phyloP scores from a whole-genome alignment of 1,140 invertebrate species.

The Drosophila chauvacae region DNA sequence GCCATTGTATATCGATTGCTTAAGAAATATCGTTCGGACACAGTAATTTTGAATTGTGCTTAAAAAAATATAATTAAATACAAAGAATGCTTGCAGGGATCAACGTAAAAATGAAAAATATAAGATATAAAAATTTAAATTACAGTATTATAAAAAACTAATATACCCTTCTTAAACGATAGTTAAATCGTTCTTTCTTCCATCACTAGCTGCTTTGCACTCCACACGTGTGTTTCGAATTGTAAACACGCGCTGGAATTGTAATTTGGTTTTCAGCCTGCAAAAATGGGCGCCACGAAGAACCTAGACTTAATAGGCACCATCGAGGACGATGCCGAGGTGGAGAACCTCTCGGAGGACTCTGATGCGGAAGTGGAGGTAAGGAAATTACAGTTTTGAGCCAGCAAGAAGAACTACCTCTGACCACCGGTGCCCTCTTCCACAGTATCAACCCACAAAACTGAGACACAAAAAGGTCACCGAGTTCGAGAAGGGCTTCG shows the following conservation, averaged over 20 bases:
- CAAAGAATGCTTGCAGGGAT: not conserved
- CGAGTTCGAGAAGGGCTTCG: constrained; percentile 90
- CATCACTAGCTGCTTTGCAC: constrained; percentile 16
- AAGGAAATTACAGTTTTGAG: constrained; percentile 58
- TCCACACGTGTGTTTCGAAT: constrained; percentile 65
- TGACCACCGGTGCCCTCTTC: not conserved
- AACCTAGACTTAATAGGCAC: constrained; percentile 86
- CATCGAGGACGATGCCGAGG: constrained; percentile 91
- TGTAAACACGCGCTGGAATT: constrained; percentile 65
- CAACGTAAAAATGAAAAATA: not conserved
- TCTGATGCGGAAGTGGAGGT: constrained; percentile 93
- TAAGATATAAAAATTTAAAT: not conserved
- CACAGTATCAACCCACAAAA: constrained; percentile 92
- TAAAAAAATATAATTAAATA: not conserved
- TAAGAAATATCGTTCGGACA: not conserved
- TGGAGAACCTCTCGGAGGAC: constrained; percentile 91
- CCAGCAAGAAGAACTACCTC: constrained; percentile 13
- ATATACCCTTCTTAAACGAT: not conserved
- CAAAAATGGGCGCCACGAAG: constrained; percentile 71
- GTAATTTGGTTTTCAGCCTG: constrained; percentile 12
- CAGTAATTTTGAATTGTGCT: too few species aligned
- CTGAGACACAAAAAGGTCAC: constrained; percentile 89
- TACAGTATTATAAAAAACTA: too few species aligned
- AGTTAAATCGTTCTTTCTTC: not conserved
- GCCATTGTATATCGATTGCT: constrained; percentile 2